Evolutionary conservation across 53 echinoderm and acorn worm species (phyloP).

Genomic region (Hippasteria phrygiana): DNA sequence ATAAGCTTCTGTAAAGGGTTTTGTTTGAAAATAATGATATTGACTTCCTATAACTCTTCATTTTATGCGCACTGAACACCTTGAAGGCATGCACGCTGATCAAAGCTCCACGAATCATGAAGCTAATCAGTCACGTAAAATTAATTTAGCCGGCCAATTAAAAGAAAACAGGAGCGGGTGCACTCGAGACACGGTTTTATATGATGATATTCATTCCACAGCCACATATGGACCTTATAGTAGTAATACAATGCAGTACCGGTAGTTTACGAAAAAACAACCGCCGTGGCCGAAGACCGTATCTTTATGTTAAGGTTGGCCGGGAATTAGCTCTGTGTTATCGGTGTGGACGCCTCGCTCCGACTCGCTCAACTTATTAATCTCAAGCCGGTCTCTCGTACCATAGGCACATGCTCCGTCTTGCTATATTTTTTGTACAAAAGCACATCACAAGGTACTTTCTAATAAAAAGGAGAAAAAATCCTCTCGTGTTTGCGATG

Average conservation of each 20-base stretch:
- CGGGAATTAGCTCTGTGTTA: neutral
- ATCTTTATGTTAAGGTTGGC: neutral
- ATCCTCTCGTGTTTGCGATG: neutral
- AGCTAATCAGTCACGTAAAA: constrained; percentile 24
- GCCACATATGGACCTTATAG: too few relatives aligned
- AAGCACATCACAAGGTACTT: neutral
- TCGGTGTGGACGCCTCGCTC: neutral
- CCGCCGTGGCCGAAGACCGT: too few relatives aligned
- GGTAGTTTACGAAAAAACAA: neutral
- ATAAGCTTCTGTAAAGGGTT: too few relatives aligned
- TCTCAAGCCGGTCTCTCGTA: neutral
- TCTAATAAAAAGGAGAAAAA: neutral
- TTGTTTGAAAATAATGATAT: too few relatives aligned
- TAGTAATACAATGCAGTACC: too few relatives aligned
- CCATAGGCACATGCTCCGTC: neutral
- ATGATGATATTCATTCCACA: too few relatives aligned
- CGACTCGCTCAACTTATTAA: neutral
- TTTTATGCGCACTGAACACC: neutral
- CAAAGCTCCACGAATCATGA: neutral
- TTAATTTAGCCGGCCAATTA: neutral
- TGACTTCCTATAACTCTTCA: too few relatives aligned
- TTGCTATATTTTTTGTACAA: neutral
- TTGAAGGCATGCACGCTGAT: neutral
- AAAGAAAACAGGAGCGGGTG: neutral
- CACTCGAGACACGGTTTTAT: neutral